These are phyloP conservation scores for Caranx melampygus DNA, from an alignment of 2,113 vertebrate genomes.

Conservation along the genomic window DNA sequence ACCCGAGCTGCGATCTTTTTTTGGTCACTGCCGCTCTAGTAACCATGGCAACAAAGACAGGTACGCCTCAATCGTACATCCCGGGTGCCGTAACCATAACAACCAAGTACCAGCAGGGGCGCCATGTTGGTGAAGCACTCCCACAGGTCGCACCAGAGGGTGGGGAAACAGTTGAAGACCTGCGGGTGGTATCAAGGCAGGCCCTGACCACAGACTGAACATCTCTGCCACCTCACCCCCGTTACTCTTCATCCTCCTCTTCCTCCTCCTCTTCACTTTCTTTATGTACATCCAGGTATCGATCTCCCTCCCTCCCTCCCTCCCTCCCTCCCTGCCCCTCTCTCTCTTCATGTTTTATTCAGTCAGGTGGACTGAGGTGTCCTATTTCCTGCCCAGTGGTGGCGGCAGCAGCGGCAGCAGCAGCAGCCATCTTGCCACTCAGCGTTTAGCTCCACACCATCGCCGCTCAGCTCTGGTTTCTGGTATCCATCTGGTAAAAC, in stretches of 20 bases:
- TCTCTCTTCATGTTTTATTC: slow-evolving; percentile 70
- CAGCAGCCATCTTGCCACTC: neutral
- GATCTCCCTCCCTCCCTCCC: slow-evolving; percentile 18
- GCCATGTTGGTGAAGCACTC: no score
- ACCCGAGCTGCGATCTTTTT: no score
- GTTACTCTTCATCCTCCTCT: neutral
- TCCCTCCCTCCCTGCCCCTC: slow-evolving; percentile 22
- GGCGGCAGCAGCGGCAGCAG: neutral
- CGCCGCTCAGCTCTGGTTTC: slow-evolving; percentile 3
- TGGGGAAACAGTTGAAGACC: no score
- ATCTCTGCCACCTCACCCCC: neutral
- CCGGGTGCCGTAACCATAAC: no score
- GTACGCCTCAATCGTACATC: no score
- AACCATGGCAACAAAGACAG: no score
- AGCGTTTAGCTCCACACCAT: slow-evolving; percentile 8
- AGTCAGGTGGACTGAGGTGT: slow-evolving; percentile 48
- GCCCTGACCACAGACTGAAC: no score
- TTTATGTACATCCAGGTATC: neutral
- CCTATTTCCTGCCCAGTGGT: slow-evolving; percentile 51
- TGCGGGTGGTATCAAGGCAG: neutral
- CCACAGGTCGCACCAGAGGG: no score
- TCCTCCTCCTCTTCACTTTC: neutral
- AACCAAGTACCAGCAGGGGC: no score
- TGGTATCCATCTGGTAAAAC: slow-evolving; percentile 1
- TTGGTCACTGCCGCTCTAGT: no score